Conservation (phyloP, 2,113 vertebrate species). For the Lethenteron reissneri region DNA sequence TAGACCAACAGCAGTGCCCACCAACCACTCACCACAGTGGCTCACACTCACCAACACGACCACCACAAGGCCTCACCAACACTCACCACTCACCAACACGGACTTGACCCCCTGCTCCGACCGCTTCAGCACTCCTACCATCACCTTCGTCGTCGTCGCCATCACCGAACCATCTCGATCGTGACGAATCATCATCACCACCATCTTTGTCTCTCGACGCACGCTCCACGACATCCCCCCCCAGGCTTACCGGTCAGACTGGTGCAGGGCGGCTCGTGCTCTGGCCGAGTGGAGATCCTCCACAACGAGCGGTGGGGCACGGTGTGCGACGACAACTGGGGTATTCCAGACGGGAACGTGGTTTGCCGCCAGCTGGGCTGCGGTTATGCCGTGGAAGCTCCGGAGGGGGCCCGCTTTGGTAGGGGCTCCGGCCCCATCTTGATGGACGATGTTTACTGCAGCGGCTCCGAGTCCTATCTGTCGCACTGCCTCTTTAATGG, state of each 20-base stretch:
- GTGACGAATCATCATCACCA: too few relatives aligned
- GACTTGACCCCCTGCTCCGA: too few relatives aligned
- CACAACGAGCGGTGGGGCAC: neutral
- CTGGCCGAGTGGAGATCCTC: neutral
- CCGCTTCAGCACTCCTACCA: too few relatives aligned
- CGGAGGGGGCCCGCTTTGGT: neutral
- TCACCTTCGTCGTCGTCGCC: too few relatives aligned
- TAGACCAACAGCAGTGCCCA: too few relatives aligned
- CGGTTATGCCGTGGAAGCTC: neutral
- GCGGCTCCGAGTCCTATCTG: neutral
- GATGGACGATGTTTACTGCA: neutral
- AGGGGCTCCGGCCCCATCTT: neutral
- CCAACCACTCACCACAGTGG: too few relatives aligned
- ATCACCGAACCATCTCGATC: too few relatives aligned
- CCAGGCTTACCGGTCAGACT: neutral
- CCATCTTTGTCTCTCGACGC: too few relatives aligned
- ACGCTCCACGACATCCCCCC: too few relatives aligned
- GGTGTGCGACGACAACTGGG: neutral
- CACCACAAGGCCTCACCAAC: too few relatives aligned
- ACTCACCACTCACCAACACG: too few relatives aligned
- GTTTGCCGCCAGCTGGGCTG: slow-evolving; percentile 1
- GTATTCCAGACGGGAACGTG: neutral
- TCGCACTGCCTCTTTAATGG: neutral
- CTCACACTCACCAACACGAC: too few relatives aligned
- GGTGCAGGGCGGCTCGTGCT: neutral